Conservation (phyloP, 2,797 vertebrate species). For the Simalia tracyae region DNA sequence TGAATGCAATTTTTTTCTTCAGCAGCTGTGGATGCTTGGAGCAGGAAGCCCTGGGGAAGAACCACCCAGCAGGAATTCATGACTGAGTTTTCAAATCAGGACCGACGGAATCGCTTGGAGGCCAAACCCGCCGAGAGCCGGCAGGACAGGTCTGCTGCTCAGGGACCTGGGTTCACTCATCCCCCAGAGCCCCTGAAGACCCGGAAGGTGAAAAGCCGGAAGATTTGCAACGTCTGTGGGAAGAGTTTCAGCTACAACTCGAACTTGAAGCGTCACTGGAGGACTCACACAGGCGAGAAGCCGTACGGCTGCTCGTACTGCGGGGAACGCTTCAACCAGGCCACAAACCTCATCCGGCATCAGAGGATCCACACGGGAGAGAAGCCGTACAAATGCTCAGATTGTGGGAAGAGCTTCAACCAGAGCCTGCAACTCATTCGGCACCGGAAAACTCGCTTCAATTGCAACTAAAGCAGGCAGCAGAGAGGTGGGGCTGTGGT, state of each 20-base stretch:
- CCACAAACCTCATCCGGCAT: background rate
- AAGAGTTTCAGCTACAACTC: constrained; percentile 72
- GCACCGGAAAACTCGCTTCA: background rate
- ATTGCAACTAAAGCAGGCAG: background rate
- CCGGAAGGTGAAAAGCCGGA: constrained; percentile 2
- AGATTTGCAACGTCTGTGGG: constrained; percentile 64
- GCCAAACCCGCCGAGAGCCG: fast-evolving
- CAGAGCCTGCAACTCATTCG: background rate
- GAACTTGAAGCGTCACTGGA: constrained; percentile 65
- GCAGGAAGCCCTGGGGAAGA: background rate
- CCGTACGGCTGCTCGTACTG: background rate
- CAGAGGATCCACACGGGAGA: background rate
- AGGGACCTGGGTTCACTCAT: fast-evolving
- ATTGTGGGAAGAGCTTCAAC: background rate
- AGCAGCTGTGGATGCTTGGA: background rate
- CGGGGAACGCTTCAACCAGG: background rate
- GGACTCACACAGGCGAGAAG: constrained; percentile 64
- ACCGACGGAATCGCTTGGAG: background rate
- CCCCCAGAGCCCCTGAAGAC: background rate
- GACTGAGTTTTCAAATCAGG: background rate
- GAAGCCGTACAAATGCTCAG: background rate
- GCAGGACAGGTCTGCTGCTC: background rate
- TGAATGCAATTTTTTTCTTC: background rate
- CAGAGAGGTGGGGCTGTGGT: background rate
- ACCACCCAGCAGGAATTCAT: too few relatives aligned